Evolutionary conservation across 2,888 invertebrate species (phyloP).

Genomic region (Caenorhabditis wallacei): DNA sequence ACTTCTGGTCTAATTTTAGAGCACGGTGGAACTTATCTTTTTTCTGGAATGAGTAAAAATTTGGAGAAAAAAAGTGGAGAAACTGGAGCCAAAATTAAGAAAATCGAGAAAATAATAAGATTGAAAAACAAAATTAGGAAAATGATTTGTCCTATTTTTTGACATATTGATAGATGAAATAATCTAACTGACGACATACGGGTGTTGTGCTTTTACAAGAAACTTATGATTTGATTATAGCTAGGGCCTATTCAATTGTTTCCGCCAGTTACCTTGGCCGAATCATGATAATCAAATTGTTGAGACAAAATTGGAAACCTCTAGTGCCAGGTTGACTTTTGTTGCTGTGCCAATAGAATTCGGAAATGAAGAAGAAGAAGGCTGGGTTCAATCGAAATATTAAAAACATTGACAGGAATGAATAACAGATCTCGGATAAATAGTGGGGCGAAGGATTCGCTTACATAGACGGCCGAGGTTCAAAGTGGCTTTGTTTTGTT

Average conservation of each 20-base stretch:
- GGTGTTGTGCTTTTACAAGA: conserved; percentile 40
- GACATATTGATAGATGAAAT: conserved; percentile 56
- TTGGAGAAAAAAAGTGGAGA: not conserved
- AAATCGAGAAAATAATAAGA: not conserved
- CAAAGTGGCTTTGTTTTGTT: conserved; percentile 77
- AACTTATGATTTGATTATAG: conserved; percentile 55
- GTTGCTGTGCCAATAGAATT: not conserved
- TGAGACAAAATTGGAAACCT: conserved; percentile 40
- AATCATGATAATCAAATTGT: conserved; percentile 50
- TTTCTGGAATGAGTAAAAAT: not conserved
- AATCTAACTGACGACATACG: conserved; percentile 42
- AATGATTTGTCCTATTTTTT: conserved; percentile 14
- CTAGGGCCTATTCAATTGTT: conserved; percentile 59
- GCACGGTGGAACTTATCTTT: too few relatives aligned
- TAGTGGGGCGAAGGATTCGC: conserved; percentile 53
- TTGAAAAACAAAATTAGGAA: conserved; percentile 1
- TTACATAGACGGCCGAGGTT: conserved; percentile 56
- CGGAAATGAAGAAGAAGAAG: conserved; percentile 1
- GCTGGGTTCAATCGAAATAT: not conserved
- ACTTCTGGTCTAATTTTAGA: too few relatives aligned
- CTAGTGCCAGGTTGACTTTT: conserved; percentile 42
- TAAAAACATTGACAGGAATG: conserved; percentile 43
- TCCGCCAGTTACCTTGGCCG: conserved; percentile 51
- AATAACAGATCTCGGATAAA: conserved; percentile 60
- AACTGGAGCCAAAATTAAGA: not conserved